Conservation (phyloP, 2,888 invertebrate genomes). For the Iphiclides podalirius region DNA sequence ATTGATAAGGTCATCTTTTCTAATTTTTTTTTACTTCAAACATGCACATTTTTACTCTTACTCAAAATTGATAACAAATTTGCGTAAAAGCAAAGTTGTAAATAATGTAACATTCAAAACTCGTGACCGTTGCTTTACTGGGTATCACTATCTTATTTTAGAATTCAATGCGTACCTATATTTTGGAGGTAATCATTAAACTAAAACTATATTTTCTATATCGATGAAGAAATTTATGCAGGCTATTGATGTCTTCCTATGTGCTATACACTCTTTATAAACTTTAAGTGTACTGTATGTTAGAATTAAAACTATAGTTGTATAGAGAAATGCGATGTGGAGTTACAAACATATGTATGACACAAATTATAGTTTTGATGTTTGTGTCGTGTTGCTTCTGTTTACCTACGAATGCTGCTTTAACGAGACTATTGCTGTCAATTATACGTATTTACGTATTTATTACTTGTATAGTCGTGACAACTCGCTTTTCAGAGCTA, state of each 20-base stretch:
- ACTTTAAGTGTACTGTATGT: constrained; percentile 64
- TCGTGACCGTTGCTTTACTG: neutral
- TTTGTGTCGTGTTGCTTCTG: constrained; percentile 15
- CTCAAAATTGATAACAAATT: too few relatives aligned
- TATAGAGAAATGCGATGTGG: constrained; percentile 5
- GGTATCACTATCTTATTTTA: constrained; percentile 2
- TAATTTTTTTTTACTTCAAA: too few relatives aligned
- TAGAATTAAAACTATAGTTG: constrained; percentile 42
- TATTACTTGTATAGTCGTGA: neutral
- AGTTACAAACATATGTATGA: constrained; percentile 18
- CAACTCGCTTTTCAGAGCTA: constrained; percentile 14
- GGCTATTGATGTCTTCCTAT: constrained; percentile 80
- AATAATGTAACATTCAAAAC: neutral
- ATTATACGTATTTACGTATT: constrained; percentile 23
- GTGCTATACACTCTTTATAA: constrained; percentile 76
- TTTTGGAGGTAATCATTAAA: constrained; percentile 31
- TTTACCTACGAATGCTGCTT: constrained; percentile 23
- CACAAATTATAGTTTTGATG: constrained; percentile 10
- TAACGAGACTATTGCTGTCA: constrained; percentile 25
- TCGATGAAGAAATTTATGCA: constrained; percentile 70
- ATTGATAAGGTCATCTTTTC: too few relatives aligned
- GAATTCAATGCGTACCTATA: constrained; percentile 13
- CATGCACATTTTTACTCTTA: too few relatives aligned
- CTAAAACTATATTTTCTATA: constrained; percentile 55
- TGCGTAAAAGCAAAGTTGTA: neutral